Percentiles rank a stretch among this genome's conserved stretches.
phyloP scores from a whole-genome alignment of 2,888 invertebrate genomes.

The Rotaria magnacalcarata region DNA sequence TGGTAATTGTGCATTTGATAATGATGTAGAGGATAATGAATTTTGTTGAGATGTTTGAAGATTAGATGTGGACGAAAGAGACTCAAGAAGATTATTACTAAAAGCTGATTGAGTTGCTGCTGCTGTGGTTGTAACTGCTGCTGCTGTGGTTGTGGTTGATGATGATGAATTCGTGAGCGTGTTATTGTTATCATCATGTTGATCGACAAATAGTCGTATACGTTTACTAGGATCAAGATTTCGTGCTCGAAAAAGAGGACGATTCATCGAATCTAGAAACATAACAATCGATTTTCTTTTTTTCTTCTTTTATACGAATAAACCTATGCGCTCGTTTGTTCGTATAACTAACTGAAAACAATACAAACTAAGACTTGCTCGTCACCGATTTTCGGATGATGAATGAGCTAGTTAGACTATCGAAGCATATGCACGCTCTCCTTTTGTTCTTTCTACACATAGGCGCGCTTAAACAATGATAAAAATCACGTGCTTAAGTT shows the following conservation, averaged over 20 bases:
- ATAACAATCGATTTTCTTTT: not conserved
- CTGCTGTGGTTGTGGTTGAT: too few relatives aligned
- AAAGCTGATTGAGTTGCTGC: not conserved
- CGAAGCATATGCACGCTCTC: not conserved
- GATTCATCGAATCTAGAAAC: conserved; percentile 30
- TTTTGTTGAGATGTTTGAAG: not conserved
- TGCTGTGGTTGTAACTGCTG: too few relatives aligned
- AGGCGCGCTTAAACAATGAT: conserved; percentile 10
- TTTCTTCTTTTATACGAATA: not conserved
- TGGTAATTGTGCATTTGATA: not conserved
- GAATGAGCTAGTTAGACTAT: not conserved
- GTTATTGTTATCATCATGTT: conserved; percentile 33
- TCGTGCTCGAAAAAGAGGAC: conserved; percentile 28
- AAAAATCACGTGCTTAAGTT: not conserved
- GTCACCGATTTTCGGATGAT: not conserved
- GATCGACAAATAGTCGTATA: conserved; percentile 4
- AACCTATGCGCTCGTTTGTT: not conserved
- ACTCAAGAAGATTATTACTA: conserved; percentile 9
- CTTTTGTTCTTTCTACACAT: not conserved
- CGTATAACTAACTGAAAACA: not conserved
- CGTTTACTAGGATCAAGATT: conserved; percentile 33
- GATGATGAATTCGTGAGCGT: not conserved
- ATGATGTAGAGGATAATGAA: not conserved
- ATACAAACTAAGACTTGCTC: not conserved
- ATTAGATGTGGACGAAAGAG: not conserved